Conservation (phyloP, 2,113 vertebrate species). For the Pangasianodon hypophthalmus region DNA sequence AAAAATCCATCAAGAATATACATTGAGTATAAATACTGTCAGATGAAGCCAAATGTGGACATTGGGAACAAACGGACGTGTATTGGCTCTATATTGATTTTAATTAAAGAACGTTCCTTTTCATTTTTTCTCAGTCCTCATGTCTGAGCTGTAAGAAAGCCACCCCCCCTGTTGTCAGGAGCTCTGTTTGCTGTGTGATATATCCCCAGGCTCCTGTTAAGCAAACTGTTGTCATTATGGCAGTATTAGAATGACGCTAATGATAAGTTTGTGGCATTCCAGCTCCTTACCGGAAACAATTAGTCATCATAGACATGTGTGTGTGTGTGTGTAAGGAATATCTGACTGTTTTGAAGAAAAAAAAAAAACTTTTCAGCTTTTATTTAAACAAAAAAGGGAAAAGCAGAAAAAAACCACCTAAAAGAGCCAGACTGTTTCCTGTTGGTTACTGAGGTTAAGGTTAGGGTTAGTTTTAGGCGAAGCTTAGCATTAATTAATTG, state of each 20-base stretch:
- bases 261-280: constrained; percentile 15
- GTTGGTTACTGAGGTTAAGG: not conserved
- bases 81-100: not conserved
- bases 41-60: not conserved
- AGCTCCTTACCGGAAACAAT: constrained; percentile 26
- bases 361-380: not conserved
- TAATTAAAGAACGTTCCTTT: constrained; percentile 7
- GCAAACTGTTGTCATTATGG: constrained; percentile 20
- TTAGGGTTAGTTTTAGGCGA: not conserved
- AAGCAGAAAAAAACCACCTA: not conserved
- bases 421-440: not conserved
- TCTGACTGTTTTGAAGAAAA: not conserved
- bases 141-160: not conserved
- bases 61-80: not conserved
- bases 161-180: not conserved
- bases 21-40: not conserved
- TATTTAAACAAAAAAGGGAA: not conserved
- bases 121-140: not conserved
- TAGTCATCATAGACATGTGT: constrained; percentile 14
- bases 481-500: not conserved
- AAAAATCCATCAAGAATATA: not conserved
- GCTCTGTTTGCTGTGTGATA: not conserved
- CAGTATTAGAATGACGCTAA: constrained; percentile 16
- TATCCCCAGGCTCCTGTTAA: constrained; percentile 13
- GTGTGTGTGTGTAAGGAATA: not conserved